phyloP scores from a whole-genome alignment of 2,797 vertebrate species.

The Mus minutoides region DNA sequence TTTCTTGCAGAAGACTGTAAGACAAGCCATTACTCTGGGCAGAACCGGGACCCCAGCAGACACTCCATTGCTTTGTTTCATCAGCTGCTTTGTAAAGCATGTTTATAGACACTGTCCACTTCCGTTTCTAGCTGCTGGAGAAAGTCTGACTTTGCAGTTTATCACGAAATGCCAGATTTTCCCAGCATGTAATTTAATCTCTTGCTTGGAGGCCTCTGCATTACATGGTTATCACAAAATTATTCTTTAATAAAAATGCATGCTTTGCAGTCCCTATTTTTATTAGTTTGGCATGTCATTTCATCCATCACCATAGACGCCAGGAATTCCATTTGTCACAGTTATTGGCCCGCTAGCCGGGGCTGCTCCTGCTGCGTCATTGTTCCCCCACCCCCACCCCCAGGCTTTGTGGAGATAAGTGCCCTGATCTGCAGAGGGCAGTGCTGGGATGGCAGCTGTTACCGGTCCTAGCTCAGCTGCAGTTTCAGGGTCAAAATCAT shows the following conservation, averaged over 20 bases:
- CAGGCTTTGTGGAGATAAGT: constrained; percentile 66
- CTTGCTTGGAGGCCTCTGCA: constrained; percentile 85
- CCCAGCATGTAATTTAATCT: constrained; percentile 88
- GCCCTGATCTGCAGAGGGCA: constrained; percentile 65
- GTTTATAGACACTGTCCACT: constrained; percentile 79
- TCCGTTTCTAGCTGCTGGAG: constrained; percentile 75
- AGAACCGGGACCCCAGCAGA: constrained; percentile 49
- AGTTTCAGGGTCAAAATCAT: not conserved
- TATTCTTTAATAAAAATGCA: constrained; percentile 86
- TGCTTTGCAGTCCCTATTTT: constrained; percentile 84
- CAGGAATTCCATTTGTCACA: constrained; percentile 82
- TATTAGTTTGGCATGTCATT: constrained; percentile 84
- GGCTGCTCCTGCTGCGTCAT: not conserved
- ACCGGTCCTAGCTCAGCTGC: too few relatives aligned
- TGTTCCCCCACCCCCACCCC: constrained; percentile 45
- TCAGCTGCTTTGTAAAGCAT: constrained; percentile 70
- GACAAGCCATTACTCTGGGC: not conserved
- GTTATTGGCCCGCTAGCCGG: constrained; percentile 79
- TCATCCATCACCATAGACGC: constrained; percentile 82
- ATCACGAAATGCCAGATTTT: constrained; percentile 87
- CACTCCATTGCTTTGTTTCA: not conserved
- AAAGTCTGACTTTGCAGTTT: constrained; percentile 82
- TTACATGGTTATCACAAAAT: constrained; percentile 85
- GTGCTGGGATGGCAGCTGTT: constrained; percentile 25
- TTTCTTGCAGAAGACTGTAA: constrained; percentile 32